Conservation (phyloP, 2,888 invertebrate genomes). For the Eupithecia subfuscata region DNA sequence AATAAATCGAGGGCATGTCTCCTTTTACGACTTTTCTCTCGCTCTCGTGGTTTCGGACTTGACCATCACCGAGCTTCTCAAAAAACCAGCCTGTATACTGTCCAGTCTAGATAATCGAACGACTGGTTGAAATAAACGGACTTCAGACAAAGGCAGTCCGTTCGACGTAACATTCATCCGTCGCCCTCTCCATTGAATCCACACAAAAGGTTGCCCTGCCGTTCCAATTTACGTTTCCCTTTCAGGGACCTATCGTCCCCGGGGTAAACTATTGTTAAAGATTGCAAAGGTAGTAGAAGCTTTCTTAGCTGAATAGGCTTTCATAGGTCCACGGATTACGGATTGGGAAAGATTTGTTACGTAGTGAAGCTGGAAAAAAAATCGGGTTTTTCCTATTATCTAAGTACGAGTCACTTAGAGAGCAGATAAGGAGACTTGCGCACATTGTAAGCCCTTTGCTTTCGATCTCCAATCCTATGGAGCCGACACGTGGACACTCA, state of each 20-base stretch:
- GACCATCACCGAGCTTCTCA: too few relatives aligned
- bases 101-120: background rate
- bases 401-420: too few relatives aligned
- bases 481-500: too few relatives aligned
- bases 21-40: too few relatives aligned
- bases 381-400: too few relatives aligned
- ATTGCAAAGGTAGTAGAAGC: constrained; percentile 23
- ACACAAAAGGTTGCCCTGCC: constrained; percentile 11
- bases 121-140: background rate
- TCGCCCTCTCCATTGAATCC: constrained; percentile 2
- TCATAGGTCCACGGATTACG: constrained; percentile 12
- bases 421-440: too few relatives aligned
- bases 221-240: constrained; percentile 16
- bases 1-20: too few relatives aligned
- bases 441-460: too few relatives aligned
- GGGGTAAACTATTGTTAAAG: constrained; percentile 26
- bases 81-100: too few relatives aligned
- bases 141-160: background rate
- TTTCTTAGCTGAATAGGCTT: constrained; percentile 19
- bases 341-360: background rate
- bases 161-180: background rate
- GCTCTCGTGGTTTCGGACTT: too few relatives aligned
- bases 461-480: too few relatives aligned
- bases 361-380: background rate
- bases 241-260: constrained; percentile 14